Base-by-base conservation (phyloP, 1,140 invertebrate species). In the Diorhabda carinulata region DNA sequence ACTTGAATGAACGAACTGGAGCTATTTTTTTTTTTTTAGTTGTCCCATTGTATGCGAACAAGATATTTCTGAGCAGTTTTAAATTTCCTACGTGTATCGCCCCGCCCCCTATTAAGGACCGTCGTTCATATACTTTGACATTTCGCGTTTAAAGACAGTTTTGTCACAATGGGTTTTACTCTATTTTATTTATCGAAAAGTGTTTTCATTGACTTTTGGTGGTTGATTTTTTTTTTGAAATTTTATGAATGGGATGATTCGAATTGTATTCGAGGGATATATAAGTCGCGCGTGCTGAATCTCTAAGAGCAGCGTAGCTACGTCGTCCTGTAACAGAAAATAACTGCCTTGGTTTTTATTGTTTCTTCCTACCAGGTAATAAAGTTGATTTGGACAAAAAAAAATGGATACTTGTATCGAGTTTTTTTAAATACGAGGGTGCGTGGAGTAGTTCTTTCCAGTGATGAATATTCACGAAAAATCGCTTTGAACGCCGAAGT, bases 61-160 rank as follows among this genome's bases (percentile, higher is more conserved):
- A 78, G 77, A 78, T 78, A 78, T 77, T 78, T 73, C 73, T 74
- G 74, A 62, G 74, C 71, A 69, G 77, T 68, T 73, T 78, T 77
- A 78, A 76, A 78, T 78, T 78, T 78, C 77, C n/a, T 77, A 75
- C 77, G 69, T 70, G 71, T 64, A 64, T 71, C 68, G 72, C 76
- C 77, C 77, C 74, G 76, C 76, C 77, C 72, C 62, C 57, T 66
- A 77, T 76, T 78, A 74, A 74, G 74, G 72, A 66, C 71, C 74
- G 75, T 77, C 77, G 77, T 78, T 78, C 77, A 78, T 70, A 40
- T 71, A 68, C 72, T 73, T 72, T 75, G 76, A 76, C 73, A 70
- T 77, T 77, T 74, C 68, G 63, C 57, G 40, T 65, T 65, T 69
- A 66, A 69, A 66, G 59, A 9, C 43, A 66, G 63, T 43, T 57